Evolutionary conservation across 2,113 vertebrate species (phyloP), one percentile per base, ranked within the genome.

Genomic region (Rhinoderma darwinii): DNA sequence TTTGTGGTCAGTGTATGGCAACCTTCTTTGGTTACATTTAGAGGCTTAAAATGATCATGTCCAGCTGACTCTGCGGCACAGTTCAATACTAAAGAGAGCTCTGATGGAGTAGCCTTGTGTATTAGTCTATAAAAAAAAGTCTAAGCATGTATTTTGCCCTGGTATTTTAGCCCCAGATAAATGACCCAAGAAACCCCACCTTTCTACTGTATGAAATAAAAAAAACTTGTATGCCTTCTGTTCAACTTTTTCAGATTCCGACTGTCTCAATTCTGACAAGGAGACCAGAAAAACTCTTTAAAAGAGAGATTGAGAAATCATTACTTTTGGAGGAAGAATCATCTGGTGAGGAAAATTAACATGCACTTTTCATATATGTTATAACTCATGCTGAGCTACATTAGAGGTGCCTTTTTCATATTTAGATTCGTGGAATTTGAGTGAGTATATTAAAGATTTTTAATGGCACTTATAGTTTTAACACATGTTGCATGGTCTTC

Each of bases 321-420:
- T 54, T 92, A 0, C 75, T 98, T 43, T 91, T 97, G 0, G 90
- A 93, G 80, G 88, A 91, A 43, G 68, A 96, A 7, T 66, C 79
- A 43, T 78, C 75, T 54, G 75, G 75, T 78, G 9, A 78, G 75
- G 7, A 10, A 0, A 73, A 73, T 25, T 1, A 27, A 9, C 4
- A n/a, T n/a, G 22, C n/a, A 27, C 10, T 15, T 10, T 56, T 14
- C 17, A 6, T 56, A 22, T 22, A 56, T 20, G 54, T 56, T 56
- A 56, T 17, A 56, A 56, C 5, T 5, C 18, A 56, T 10, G 17
- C 9, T 47, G 44, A 56, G 54, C 54, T 56, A 6, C 4, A 56
- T 56, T 56, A 18, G 15, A 20, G 2, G 5, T 56, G 0, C 17
- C 6, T 56, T 56, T 56, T 18, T 56, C 17, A 1, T 56, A 20